Conservation (phyloP, 1,140 invertebrate species). For the Zophobas atratus region DNA sequence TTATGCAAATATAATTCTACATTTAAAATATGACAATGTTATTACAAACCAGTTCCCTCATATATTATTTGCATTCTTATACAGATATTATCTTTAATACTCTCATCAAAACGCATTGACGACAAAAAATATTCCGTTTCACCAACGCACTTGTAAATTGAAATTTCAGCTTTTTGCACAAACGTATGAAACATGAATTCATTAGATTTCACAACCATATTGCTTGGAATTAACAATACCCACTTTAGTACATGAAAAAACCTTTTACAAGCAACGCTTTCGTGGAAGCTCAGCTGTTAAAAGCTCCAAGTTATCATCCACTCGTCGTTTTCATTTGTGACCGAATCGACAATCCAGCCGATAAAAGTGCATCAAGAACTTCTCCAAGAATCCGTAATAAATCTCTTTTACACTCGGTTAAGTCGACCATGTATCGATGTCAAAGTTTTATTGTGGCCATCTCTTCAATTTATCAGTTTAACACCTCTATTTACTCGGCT, state of each 20-base stretch:
- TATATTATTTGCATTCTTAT: not conserved
- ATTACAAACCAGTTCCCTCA: conserved; percentile 4
- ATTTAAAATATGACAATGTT: conserved; percentile 6
- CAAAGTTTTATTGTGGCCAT: conserved; percentile 42
- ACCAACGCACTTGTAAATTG: no score
- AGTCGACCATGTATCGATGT: conserved; percentile 42
- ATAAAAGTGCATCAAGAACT: conserved; percentile 39
- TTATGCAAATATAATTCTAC: conserved; percentile 24
- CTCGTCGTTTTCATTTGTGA: not conserved
- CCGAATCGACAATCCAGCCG: conserved; percentile 14
- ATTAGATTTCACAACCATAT: no score
- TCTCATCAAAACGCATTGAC: not conserved
- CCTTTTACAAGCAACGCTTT: not conserved
- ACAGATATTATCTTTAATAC: conserved; percentile 7
- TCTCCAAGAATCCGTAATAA: conserved; percentile 38
- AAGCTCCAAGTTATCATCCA: conserved; percentile 2
- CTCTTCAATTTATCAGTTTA: conserved; percentile 49
- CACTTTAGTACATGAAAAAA: not conserved
- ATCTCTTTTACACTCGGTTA: conserved; percentile 38
- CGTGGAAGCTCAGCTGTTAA: conserved; percentile 15
- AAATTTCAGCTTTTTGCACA: no score
- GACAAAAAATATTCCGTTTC: not conserved
- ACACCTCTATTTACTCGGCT: conserved; percentile 46
- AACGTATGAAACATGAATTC: no score
- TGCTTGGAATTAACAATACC: no score